These are phyloP conservation scores for Rhyacophila brunnea DNA, from an alignment of 1,140 invertebrate genomes.

Conservation along the genomic window DNA sequence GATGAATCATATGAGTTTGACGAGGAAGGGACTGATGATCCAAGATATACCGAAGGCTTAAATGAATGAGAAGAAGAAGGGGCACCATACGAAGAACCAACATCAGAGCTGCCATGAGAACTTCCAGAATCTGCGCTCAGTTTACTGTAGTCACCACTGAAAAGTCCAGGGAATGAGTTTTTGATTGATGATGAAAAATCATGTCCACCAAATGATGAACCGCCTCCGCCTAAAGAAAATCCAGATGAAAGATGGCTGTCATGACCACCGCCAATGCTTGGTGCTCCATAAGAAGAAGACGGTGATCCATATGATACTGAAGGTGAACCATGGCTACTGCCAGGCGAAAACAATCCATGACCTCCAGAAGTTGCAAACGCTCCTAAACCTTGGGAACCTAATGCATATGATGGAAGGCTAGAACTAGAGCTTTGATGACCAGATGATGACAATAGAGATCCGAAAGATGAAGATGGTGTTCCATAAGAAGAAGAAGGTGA, in stretches of 20 bases:
- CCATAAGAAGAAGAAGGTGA: conserved; percentile 7
- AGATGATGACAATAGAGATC: conserved; percentile 9
- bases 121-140: background rate
- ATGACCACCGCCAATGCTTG: conserved; percentile 16
- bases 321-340: conserved; percentile 11
- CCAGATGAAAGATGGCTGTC: conserved; percentile 1
- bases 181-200: conserved; percentile 6
- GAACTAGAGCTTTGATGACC: too few relatives aligned
- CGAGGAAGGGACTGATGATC: conserved; percentile 19
- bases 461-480: conserved; percentile 1
- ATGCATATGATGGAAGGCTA: conserved; percentile 27
- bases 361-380: conserved; percentile 27
- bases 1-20: conserved; percentile 10
- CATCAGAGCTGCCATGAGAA: conserved; percentile 2
- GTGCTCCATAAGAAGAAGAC: conserved; percentile 18
- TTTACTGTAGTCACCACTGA: conserved; percentile 1
- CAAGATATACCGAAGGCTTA: conserved; percentile 30
- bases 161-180: conserved; percentile 16
- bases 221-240: conserved; percentile 10
- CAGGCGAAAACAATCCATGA: conserved; percentile 7
- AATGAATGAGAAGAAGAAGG: conserved; percentile 13
- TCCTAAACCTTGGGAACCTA: conserved; percentile 28
- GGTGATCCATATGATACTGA: conserved; percentile 17
- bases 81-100: conserved; percentile 18
- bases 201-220: conserved; percentile 7